These are phyloP conservation scores for Melanocharis versteri DNA, from an alignment of 2,113 vertebrate species.

Conservation along the genomic window DNA sequence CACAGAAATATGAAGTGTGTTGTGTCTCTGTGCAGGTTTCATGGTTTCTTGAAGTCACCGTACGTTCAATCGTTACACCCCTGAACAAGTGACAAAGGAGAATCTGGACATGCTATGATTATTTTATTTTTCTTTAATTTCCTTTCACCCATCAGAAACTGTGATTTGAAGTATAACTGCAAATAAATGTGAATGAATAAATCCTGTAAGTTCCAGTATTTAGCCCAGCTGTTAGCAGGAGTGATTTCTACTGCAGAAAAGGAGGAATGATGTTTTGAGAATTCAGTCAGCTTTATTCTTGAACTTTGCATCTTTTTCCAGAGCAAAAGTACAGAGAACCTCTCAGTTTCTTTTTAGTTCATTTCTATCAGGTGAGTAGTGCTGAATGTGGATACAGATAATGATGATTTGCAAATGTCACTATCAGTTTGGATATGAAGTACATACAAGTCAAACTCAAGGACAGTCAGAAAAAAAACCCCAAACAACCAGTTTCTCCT, in stretches of 20 bases:
- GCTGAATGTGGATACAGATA: not conserved
- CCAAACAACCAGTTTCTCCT: not conserved
- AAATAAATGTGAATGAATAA: not conserved
- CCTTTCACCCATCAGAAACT: not conserved
- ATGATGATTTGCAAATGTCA: not conserved
- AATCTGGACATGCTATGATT: not conserved
- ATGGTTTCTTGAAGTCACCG: fast-evolving
- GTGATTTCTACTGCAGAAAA: not conserved
- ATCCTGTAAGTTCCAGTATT: not conserved
- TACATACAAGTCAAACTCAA: not conserved
- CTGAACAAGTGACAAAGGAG: not conserved
- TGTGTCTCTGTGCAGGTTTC: not conserved
- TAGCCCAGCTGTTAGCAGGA: not conserved
- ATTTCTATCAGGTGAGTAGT: not conserved
- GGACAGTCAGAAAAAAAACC: fast-evolving
- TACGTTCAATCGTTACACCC: not conserved
- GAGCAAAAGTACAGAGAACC: not conserved
- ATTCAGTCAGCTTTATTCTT: not conserved
- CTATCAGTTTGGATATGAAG: not conserved
- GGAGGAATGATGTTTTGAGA: not conserved
- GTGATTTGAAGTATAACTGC: not conserved
- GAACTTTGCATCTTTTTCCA: not conserved
- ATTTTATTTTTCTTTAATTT: not conserved
- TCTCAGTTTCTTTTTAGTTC: not conserved
- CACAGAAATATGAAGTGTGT: not conserved